Evolutionary conservation across 2,797 vertebrate species (phyloP), one percentile per base, ranked within the genome.

Genomic region (Discoglossus pictus): DNA sequence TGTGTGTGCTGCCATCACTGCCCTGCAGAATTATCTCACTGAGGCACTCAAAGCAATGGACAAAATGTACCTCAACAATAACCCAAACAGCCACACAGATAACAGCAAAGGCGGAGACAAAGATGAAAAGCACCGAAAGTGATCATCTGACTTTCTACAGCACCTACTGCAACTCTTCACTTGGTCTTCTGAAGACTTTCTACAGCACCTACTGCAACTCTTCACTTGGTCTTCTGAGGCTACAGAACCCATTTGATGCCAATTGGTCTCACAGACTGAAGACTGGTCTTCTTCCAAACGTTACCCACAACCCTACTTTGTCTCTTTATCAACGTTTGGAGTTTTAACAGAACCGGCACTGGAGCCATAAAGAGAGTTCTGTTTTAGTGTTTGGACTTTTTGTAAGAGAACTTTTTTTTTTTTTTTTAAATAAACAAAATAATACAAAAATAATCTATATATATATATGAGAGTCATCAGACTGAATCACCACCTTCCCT

Each of bases 31-130:
- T 95, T 99, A 99, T 96, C 93, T 99, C 86, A 98, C 96, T 75
- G 97, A 99, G 93, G 96, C 97, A 16, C 94, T 99, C 86, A 99
- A 99, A 90, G 96, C 97, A 85, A 98, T 98, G 97, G 96, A 99
- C 94, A 99, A 99, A 96, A 98, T 99, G 97, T 99, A 99, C 92
- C 94, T 98, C 91, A 98, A 93, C 93, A 96, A 93, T 73, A 94
- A 93, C 83, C 94, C 95, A 78, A 97, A 96, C 92, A 97, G 93
- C 88, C 96, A 98, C 92, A 94, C 94, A 87, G 97, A 98, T 83
- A 96, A 86, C 90, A 93, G 92, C 89, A 99, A 99, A 92, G 92
- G 92, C 77, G 87, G 94, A 58, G 95, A 99, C 89, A 99, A 99
- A 92, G 97, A 99, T 82, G 97, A 99, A 88, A 99, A 99, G 76